Conservation (phyloP, 1,140 invertebrate genomes). For the Heterodera carotae region DNA sequence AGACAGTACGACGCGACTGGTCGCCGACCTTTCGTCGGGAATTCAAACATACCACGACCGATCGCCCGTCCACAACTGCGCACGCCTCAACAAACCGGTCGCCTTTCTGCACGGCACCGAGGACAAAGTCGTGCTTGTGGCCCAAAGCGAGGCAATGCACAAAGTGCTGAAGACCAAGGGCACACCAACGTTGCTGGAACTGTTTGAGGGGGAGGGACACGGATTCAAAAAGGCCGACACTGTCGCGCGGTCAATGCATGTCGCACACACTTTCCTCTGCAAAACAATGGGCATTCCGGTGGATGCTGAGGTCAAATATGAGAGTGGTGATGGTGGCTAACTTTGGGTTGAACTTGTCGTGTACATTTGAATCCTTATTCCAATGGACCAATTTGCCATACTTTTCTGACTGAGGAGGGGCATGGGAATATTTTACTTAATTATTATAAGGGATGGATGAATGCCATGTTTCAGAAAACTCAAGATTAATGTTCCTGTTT, state of each 20-base stretch:
- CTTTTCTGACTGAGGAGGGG: too few relatives aligned
- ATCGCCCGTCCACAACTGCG: slow-evolving; percentile 34
- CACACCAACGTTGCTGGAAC: slow-evolving; percentile 20
- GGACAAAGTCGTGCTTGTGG: slow-evolving; percentile 29
- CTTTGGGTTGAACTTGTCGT: too few relatives aligned
- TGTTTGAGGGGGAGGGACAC: slow-evolving; percentile 36
- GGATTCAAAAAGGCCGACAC: slow-evolving; percentile 32
- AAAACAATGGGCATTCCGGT: slow-evolving; percentile 27
- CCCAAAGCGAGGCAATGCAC: slow-evolving; percentile 30
- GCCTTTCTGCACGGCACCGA: slow-evolving; percentile 36
- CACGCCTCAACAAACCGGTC: slow-evolving; percentile 38
- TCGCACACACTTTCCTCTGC: slow-evolving; percentile 34
- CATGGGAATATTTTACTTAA: too few relatives aligned
- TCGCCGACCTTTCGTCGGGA: slow-evolving; percentile 19
- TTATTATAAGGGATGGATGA: too few relatives aligned
- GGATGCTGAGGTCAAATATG: slow-evolving; percentile 7
- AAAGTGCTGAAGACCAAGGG: slow-evolving; percentile 23
- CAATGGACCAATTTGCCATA: too few relatives aligned
- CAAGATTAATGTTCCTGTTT: too few relatives aligned
- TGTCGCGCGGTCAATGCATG: slow-evolving; percentile 24
- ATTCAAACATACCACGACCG: slow-evolving; percentile 30
- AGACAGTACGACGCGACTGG: slow-evolving; percentile 23
- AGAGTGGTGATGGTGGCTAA: too few relatives aligned
- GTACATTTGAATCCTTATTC: too few relatives aligned
- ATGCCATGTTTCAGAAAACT: too few relatives aligned